phyloP scores from a whole-genome alignment of 2,797 vertebrate species.

The Poeciliopsis infans region DNA sequence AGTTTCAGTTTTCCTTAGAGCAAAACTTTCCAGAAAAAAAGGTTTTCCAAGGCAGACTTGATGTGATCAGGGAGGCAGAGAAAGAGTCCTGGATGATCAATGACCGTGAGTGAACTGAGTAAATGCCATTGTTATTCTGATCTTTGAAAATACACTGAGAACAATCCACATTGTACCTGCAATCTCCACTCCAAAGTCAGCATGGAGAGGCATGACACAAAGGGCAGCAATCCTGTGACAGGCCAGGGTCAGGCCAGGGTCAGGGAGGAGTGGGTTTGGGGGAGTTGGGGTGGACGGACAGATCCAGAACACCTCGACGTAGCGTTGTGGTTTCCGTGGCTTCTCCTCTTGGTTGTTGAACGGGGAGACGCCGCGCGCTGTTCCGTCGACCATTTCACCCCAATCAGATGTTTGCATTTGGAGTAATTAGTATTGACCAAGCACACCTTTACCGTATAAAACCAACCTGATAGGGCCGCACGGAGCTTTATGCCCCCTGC shows the following conservation, averaged over 20 bases:
- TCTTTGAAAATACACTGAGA: slow-evolving; percentile 84
- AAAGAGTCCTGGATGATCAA: slow-evolving; percentile 74
- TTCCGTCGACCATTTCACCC: slow-evolving; percentile 60
- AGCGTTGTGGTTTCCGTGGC: slow-evolving; percentile 59
- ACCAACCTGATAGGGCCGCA: slow-evolving; percentile 61
- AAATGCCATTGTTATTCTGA: slow-evolving; percentile 85
- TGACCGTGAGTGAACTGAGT: slow-evolving; percentile 80
- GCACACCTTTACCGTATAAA: slow-evolving; percentile 68
- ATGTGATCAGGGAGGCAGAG: slow-evolving; percentile 76
- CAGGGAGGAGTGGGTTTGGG: slow-evolving; percentile 46
- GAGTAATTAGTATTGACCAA: slow-evolving; percentile 69
- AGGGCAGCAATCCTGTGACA: slow-evolving; percentile 81
- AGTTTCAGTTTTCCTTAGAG: slow-evolving; percentile 10
- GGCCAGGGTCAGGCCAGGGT: slow-evolving; percentile 83
- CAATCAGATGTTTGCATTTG: slow-evolving; percentile 64
- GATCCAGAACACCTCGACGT: slow-evolving; percentile 33
- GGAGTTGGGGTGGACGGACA: slow-evolving; percentile 34
- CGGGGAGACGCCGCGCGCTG: slow-evolving; percentile 41
- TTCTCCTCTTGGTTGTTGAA: slow-evolving; percentile 59
- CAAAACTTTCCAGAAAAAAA: slow-evolving; percentile 31
- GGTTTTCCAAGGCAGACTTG: slow-evolving; percentile 47
- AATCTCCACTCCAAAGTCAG: slow-evolving; percentile 89
- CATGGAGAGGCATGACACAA: slow-evolving; percentile 81
- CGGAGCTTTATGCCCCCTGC: slow-evolving; percentile 45
- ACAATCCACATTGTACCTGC: slow-evolving; percentile 91